Evolutionary conservation across 2,888 invertebrate genomes (phyloP), one percentile per base, ranked within the genome.

Genomic region (Pediacus dermestoides): DNA sequence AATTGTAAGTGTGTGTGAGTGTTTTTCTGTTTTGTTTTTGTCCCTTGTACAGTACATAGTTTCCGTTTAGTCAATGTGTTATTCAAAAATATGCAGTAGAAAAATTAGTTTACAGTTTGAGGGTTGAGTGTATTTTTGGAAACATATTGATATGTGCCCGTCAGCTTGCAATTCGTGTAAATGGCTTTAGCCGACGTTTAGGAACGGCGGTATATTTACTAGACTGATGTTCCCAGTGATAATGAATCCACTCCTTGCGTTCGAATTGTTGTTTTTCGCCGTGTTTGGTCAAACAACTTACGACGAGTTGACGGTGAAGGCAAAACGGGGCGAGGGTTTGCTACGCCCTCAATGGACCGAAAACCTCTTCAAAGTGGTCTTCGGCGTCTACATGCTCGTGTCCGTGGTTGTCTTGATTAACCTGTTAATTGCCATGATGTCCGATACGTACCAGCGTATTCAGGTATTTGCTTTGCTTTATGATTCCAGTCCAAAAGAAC

Each of bases 401-500:
- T 93, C 94, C 58, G 87, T 95, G 69, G 90, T 97, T 74, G 96
- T 97, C 69, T 83, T 97, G 66, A 92, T 96, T 75, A 96, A 97
- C 76, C 85, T 97, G 70, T 87, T 97, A 71, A 97, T 97, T 82
- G 97, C 97, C 77, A 96, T 97, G 96, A 96, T 97, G 95, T 95
- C 95, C 74, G 96, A 97, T 80, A 97, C 97, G 63, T 97, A 99
- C 74, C 96, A 97, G 73, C 83, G 95, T 67, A 96, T 96, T 66
- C 91, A 99, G 83, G 96, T 96, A 83, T 80, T 73, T 77, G 70
- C 71, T 53, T 50, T 53, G 41, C 53, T 68, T 69, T 74, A 71
- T 78, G 75, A 75, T 80, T 81, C 70, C 86, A 92, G 91, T 92
- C 72, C 82, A 82, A 70, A 87, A 91, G 83, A 87, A 85, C 73